Base-by-base conservation (phyloP, 2,113 vertebrate genomes). In the Spheniscus mendiculus region DNA sequence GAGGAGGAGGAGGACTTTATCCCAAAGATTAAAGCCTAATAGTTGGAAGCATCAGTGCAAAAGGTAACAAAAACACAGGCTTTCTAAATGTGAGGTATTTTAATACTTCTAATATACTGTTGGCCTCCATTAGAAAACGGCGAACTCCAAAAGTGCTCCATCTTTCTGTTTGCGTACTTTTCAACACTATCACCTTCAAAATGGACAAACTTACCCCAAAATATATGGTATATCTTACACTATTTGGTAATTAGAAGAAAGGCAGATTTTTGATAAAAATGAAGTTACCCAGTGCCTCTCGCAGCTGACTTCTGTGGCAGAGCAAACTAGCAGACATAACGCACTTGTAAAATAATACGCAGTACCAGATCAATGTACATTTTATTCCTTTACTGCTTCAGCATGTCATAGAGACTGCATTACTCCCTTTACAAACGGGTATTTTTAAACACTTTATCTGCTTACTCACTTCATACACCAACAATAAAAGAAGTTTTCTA, bases 401-500 rank as follows among this genome's bases (percentile, higher is more conserved):
- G 36, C 40, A 15, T 26, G 11, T 12, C 82, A 79, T 0, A 50
- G 18, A 71, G 56, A 55, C 67, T 78, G 78, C 14, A 67, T 70
- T 40, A 61, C 40, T 70, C 66, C 22, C 63, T 70, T n/a, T 11
- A 53, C 82, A 91, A 83, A 70, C 0, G 21, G 14, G 5, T 58
- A 91, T 97, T 93, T 95, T 73, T 3, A 83, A 91, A 79, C 9
- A 5, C 47, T 92, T 82, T 74, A 71, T 86, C 69, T 87, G 87
- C 87, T 96, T 77, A 83, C 63, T 96, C 40, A 76, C 93, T 87
- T 82, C 72, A 72, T 86, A 69, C 20, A 79, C 30, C 70, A 86
- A 77, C 73, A 87, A 49, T 32, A 52, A 83, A 67, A 78, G 82
- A 78, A 93, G 71, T 94, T 94, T 81, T 78, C 93, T 81, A 95